Evolutionary conservation across 1,140 invertebrate genomes (phyloP).

Genomic region (Caenorhabditis tropicalis): DNA sequence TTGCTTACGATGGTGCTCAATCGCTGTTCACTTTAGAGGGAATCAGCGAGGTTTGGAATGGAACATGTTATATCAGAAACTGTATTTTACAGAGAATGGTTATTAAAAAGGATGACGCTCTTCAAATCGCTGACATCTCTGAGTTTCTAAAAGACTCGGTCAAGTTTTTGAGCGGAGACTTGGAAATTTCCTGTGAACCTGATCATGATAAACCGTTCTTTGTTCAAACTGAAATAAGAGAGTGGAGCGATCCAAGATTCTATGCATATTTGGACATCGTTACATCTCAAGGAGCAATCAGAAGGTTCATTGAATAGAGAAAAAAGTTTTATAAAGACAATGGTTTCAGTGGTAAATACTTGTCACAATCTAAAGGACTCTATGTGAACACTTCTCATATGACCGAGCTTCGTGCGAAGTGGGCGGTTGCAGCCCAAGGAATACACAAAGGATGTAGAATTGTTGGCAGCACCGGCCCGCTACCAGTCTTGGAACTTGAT

Average conservation of each 20-base stretch:
- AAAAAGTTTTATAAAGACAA: neutral
- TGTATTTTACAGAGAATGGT: neutral
- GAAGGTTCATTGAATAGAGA: neutral
- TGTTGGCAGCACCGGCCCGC: neutral
- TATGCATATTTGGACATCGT: constrained; percentile 34
- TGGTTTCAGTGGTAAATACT: constrained; percentile 15
- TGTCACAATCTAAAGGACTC: constrained; percentile 23
- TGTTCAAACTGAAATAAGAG: neutral
- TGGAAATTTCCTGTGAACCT: neutral
- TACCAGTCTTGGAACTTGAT: constrained; percentile 24
- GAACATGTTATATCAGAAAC: neutral
- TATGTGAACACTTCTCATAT: neutral
- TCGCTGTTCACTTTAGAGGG: constrained; percentile 3
- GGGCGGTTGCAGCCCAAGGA: constrained; percentile 1
- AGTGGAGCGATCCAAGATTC: constrained; percentile 25
- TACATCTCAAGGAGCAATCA: neutral
- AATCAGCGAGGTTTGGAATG: neutral
- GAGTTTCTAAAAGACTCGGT: constrained; percentile 4
- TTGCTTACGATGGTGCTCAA: constrained; percentile 23
- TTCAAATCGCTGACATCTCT: neutral
- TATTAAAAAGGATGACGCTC: neutral
- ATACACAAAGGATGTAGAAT: constrained; percentile 22
- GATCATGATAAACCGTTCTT: constrained; percentile 11
- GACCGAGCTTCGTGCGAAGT: neutral
- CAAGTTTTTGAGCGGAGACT: neutral